A percentile compares a stretch with the other conserved stretches of the same genome.
phyloP scores from a whole-genome alignment of 2,113 vertebrate genomes.

The Atlantisia rogersi region DNA sequence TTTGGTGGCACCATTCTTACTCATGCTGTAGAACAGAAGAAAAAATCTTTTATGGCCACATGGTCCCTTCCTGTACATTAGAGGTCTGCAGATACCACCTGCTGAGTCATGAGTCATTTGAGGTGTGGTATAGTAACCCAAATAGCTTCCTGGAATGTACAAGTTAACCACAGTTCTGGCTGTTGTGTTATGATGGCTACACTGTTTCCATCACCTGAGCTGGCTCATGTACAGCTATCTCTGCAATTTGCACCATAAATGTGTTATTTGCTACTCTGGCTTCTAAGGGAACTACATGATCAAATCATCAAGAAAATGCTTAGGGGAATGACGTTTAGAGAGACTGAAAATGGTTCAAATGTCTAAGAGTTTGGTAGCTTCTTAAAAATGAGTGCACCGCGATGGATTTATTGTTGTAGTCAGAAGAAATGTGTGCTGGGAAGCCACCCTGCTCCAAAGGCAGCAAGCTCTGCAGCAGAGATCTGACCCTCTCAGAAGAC shows the following conservation, averaged over 20 bases:
- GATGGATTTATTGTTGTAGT: not conserved
- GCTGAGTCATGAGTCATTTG: not conserved
- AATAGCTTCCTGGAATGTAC: not conserved
- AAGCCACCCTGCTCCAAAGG: not conserved
- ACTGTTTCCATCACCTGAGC: not conserved
- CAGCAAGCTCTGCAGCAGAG: not conserved
- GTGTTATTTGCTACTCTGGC: not conserved
- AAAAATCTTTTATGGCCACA: not conserved
- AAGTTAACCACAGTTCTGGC: not conserved
- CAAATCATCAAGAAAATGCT: not conserved
- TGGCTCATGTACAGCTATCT: not conserved
- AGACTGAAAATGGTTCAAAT: not conserved
- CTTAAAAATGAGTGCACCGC: not conserved
- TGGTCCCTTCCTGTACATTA: not conserved
- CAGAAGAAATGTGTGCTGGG: not conserved
- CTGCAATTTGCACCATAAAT: not conserved
- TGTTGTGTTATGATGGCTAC: not conserved
- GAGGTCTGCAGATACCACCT: not conserved
- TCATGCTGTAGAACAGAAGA: not conserved
- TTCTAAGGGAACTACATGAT: not conserved
- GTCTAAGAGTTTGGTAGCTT: not conserved
- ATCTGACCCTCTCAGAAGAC: not conserved
- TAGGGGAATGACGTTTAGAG: not conserved
- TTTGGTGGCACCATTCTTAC: not conserved
- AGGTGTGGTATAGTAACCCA: not conserved